Evolutionary conservation across 2,797 vertebrate genomes (phyloP).

Genomic region (Urocyon cinereoargenteus): DNA sequence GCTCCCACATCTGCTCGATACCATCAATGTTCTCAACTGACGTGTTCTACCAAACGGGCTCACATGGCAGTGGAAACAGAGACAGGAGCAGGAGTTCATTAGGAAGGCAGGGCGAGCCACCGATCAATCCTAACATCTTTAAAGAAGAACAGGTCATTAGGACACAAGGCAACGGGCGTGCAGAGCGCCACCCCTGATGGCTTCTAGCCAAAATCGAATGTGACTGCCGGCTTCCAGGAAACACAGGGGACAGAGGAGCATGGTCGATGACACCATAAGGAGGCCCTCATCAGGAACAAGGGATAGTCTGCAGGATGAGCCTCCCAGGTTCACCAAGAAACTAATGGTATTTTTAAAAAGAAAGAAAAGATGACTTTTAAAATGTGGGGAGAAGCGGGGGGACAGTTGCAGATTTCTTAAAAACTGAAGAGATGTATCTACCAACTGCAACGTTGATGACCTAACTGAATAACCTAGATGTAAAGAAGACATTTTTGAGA

Average conservation of each 20-base stretch:
- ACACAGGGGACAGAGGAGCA: conserved; percentile 5
- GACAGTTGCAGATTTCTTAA: neutral
- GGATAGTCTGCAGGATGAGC: neutral
- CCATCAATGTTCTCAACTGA: conserved; percentile 70
- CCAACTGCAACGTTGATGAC: neutral
- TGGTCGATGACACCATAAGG: neutral
- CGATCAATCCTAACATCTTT: conserved; percentile 75
- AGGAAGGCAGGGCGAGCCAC: conserved; percentile 52
- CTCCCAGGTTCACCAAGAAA: neutral
- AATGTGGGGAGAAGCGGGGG: neutral
- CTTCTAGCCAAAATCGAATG: neutral
- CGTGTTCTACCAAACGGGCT: conserved; percentile 75
- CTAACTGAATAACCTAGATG: neutral
- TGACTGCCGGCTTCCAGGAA: conserved; percentile 60
- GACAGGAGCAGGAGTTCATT: conserved; percentile 65
- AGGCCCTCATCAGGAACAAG: neutral
- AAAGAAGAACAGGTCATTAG: conserved; percentile 44
- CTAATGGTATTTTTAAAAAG: neutral
- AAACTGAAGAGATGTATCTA: neutral
- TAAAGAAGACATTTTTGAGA: conserved; percentile 30
- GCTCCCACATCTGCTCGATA: conserved; percentile 42
- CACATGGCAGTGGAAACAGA: conserved; percentile 52
- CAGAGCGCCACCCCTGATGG: neutral
- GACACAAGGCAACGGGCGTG: neutral
- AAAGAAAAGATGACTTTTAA: neutral